Percentiles rank a stretch among this genome's conserved stretches.
phyloP scores from a whole-genome alignment of 2,888 invertebrate species.

The Rotaria socialis region DNA sequence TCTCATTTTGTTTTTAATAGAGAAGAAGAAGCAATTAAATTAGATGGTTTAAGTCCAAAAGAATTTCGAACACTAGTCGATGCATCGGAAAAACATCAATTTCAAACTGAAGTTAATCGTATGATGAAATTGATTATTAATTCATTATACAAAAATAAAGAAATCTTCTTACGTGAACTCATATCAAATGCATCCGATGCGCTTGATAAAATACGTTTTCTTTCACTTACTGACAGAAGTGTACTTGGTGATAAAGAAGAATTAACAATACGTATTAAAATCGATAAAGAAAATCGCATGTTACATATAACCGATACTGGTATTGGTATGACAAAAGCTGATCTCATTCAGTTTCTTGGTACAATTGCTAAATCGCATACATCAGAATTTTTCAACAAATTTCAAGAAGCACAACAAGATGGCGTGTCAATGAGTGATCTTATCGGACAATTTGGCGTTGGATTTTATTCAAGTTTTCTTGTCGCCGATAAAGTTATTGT shows the following conservation, averaged over 20 bases:
- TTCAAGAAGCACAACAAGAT: slow-evolving; percentile 41
- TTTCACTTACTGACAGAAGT: slow-evolving; percentile 79
- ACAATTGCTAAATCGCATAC: slow-evolving; percentile 97
- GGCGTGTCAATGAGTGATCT: slow-evolving; percentile 74
- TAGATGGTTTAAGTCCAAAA: slow-evolving; percentile 87
- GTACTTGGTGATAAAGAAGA: slow-evolving; percentile 76
- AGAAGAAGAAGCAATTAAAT: slow-evolving; percentile 45
- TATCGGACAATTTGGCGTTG: slow-evolving; percentile 99
- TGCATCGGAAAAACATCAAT: slow-evolving; percentile 69
- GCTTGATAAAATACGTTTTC: slow-evolving; percentile 88
- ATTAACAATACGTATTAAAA: slow-evolving; percentile 78
- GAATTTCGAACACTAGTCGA: slow-evolving; percentile 85
- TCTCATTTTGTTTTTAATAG: neutral
- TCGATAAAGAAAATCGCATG: slow-evolving; percentile 80
- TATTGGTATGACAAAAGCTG: slow-evolving; percentile 90
- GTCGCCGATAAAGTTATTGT: slow-evolving; percentile 89
- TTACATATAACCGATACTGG: slow-evolving; percentile 93
- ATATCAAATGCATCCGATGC: slow-evolving; percentile 99
- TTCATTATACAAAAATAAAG: slow-evolving; percentile 95
- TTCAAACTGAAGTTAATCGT: slow-evolving; percentile 96
- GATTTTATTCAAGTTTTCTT: slow-evolving; percentile 97
- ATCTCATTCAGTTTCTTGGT: slow-evolving; percentile 89
- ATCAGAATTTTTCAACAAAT: slow-evolving; percentile 79
- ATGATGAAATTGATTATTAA: slow-evolving; percentile 99
- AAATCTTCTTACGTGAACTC: slow-evolving; percentile 89